A percentile compares a stretch with the other conserved stretches of the same genome.
Conservation (phyloP, 2,888 invertebrate species). For the Caenorhabditis uteleia region DNA sequence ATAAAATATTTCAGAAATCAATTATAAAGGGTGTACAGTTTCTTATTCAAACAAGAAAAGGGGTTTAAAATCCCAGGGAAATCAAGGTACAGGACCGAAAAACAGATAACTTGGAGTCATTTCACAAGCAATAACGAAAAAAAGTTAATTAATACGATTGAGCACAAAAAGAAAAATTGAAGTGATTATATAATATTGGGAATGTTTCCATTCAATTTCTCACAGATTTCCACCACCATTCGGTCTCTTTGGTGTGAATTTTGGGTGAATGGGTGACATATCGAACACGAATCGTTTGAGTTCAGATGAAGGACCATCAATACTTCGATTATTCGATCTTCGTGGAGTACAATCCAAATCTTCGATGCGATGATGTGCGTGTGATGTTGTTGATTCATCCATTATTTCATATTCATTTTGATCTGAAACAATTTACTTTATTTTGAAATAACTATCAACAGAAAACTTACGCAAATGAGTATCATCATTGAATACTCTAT, state of each 20-base stretch:
- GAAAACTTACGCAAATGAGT: slow-evolving; percentile 20
- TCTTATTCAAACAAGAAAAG: no score
- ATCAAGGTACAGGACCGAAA: no score
- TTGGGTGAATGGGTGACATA: slow-evolving; percentile 35
- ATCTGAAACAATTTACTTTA: slow-evolving; percentile 10
- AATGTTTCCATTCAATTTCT: no score
- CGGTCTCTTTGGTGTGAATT: slow-evolving; percentile 1
- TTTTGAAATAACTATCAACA: background rate
- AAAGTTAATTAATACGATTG: no score
- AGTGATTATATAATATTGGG: no score
- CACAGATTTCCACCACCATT: no score
- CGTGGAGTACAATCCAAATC: slow-evolving; percentile 39
- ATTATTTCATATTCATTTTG: slow-evolving; percentile 28
- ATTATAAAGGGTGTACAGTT: no score
- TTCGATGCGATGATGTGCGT: slow-evolving; percentile 26
- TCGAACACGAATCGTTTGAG: slow-evolving; percentile 29
- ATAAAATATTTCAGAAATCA: no score
- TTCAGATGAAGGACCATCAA: background rate
- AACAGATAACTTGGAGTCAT: slow-evolving; percentile 5
- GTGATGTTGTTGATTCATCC: slow-evolving; percentile 16
- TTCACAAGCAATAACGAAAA: slow-evolving; percentile 21
- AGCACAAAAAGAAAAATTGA: no score
- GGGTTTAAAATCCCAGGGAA: background rate
- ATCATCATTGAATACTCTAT: slow-evolving; percentile 4
- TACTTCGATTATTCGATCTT: background rate